Evolutionary conservation across 2,888 invertebrate genomes (phyloP), one percentile per base, ranked within the genome.

Genomic region (Octodonta nipae): DNA sequence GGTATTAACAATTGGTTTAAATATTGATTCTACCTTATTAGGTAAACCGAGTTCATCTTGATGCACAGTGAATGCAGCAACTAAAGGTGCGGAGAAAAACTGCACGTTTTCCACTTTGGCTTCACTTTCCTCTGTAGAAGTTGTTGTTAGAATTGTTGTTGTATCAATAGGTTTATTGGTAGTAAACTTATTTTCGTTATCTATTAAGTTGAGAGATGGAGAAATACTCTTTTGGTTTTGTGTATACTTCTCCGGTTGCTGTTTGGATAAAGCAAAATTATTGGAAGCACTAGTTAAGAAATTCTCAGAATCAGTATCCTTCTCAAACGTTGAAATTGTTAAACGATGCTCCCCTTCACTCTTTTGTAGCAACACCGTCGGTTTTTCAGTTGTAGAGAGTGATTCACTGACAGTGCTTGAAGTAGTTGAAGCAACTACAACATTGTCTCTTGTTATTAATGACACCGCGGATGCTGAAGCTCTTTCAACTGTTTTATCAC

Each of bases 31-130:
- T 1, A 85, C 80, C 55, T 77, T 79, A 46, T 80, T 78, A 0
- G 86, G 82, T n/a, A 75, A 54, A 1, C 86, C 86, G 15, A 69
- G 68, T 42, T 76, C 78, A 51, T 86, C 85, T 58, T 86, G 78
- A 42, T 86, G 83, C 0, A 86, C 81, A 0, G 86, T 86, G 50
- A 86, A 86, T 0, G 86, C 86, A 2, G 84, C 82, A 0, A 86
- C 79, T 36, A 86, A 55, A 0, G 86, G 85, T 2, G 85, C 85
- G 44, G 78, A 75, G 50, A 78, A 81, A 30, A 86, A 83, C 56
- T 84, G 83, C 1, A 85, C 81, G 51, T 77, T 71, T 47, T 73
- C 70, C 2, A 77, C 76, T 43, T 75, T 60, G 4, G 57, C 70
- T 55, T 75, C 73, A 34, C 71, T 77, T 32, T 78, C 54, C 72